Percentiles rank a stretch among this genome's conserved stretches.
Conservation (phyloP, 2,888 invertebrate genomes). For the Tiphia femorata region DNA sequence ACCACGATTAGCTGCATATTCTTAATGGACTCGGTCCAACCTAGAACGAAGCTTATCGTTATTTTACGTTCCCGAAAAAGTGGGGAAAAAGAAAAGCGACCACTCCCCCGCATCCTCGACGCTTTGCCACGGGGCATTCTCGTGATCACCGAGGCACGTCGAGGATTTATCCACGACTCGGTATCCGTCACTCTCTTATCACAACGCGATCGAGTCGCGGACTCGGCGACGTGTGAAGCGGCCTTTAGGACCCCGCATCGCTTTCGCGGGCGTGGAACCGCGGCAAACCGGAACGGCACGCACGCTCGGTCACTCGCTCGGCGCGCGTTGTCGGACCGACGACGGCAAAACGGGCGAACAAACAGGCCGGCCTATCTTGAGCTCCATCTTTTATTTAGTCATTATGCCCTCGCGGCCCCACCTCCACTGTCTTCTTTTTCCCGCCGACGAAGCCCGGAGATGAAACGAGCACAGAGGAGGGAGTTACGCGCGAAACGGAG, state of each 20-base stretch:
- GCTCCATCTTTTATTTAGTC: slow-evolving; percentile 47
- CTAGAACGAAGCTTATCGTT: too few species aligned
- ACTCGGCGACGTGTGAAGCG: slow-evolving; percentile 3
- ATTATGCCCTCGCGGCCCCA: slow-evolving; percentile 25
- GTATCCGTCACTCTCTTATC: background rate
- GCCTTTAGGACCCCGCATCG: background rate
- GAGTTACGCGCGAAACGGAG: background rate
- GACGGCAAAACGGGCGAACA: slow-evolving; percentile 9
- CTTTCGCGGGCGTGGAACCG: background rate
- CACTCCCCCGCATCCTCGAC: background rate
- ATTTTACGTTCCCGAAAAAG: too few species aligned
- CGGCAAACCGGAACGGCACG: background rate
- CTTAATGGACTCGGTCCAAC: too few species aligned
- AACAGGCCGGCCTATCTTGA: slow-evolving; percentile 30
- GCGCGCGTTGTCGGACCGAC: background rate
- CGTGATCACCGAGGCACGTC: too few species aligned
- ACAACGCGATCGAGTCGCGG: background rate
- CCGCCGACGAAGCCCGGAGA: background rate
- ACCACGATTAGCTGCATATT: too few species aligned
- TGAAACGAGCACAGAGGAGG: background rate
- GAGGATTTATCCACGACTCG: background rate
- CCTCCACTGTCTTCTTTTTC: slow-evolving; percentile 8
- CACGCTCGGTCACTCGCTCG: slow-evolving; percentile 1
- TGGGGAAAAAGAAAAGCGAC: too few species aligned
- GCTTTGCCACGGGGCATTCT: too few species aligned